Conservation (phyloP, 2,113 vertebrate genomes). For the Pavo muticus region DNA sequence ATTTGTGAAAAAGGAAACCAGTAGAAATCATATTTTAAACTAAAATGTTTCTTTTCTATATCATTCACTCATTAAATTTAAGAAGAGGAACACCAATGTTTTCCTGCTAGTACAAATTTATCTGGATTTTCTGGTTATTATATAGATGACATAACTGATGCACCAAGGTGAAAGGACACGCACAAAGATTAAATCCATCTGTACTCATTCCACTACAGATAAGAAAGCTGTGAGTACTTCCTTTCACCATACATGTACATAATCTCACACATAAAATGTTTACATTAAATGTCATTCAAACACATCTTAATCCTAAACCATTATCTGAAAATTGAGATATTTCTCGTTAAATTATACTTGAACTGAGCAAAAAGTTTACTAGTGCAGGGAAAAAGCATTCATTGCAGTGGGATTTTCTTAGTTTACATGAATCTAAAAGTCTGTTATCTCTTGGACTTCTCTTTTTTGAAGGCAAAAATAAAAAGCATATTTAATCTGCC, state of each 20-base stretch:
- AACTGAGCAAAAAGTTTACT: background rate
- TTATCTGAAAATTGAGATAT: background rate
- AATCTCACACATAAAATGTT: background rate
- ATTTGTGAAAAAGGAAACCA: background rate
- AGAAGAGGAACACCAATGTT: background rate
- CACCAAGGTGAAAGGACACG: conserved; percentile 16
- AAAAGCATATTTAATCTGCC: background rate
- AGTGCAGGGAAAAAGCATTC: background rate
- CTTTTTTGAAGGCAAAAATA: background rate
- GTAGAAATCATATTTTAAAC: conserved; percentile 8
- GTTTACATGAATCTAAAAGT: background rate
- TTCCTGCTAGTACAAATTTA: conserved; percentile 30
- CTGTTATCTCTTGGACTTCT: background rate
- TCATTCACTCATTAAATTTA: background rate
- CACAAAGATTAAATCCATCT: conserved; percentile 52
- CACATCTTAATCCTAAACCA: background rate
- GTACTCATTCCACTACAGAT: background rate
- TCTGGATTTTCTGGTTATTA: conserved; percentile 57
- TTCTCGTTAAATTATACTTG: background rate
- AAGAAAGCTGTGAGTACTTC: conserved; percentile 37
- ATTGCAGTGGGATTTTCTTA: background rate
- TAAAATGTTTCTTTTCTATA: background rate
- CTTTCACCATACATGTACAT: background rate
- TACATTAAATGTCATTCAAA: background rate
- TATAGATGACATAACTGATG: conserved; percentile 11